Evolutionary conservation across 1,140 invertebrate species (phyloP).

Genomic region (Cepaea nemoralis): DNA sequence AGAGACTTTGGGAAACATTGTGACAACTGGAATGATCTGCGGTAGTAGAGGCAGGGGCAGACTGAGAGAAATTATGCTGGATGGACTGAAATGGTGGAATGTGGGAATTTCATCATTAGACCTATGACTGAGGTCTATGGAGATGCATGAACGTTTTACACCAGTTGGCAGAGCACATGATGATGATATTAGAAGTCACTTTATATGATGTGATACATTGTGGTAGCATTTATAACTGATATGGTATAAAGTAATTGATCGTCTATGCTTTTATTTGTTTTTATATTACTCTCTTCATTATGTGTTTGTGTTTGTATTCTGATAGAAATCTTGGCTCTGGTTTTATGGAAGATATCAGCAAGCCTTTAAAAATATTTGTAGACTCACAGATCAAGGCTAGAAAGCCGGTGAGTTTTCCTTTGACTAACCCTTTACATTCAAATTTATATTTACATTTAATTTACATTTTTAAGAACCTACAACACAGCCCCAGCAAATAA

Average conservation of each 20-base stretch:
- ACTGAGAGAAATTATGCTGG: too few relatives aligned
- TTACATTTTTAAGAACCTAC: too few relatives aligned
- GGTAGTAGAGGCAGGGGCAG: too few relatives aligned
- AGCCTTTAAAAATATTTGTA: conserved; percentile 82
- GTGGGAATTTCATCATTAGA: too few relatives aligned
- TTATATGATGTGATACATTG: not conserved
- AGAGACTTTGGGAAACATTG: too few relatives aligned
- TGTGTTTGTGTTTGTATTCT: conserved; percentile 23
- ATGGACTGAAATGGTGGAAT: too few relatives aligned
- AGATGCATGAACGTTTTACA: not conserved
- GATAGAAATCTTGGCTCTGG: conserved; percentile 81
- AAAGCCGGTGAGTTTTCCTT: conserved; percentile 73
- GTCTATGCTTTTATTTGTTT: not conserved
- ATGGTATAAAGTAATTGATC: not conserved
- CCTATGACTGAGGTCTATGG: too few relatives aligned
- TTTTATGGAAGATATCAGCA: conserved; percentile 88
- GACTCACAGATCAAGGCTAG: conserved; percentile 82
- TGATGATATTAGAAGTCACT: too few relatives aligned
- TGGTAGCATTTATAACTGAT: not conserved
- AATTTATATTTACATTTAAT: too few relatives aligned
- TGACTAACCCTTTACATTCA: too few relatives aligned
- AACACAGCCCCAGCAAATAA: not conserved
- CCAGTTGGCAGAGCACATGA: too few relatives aligned
- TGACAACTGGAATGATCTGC: too few relatives aligned
- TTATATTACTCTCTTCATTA: not conserved